Evolutionary conservation across 1,140 invertebrate genomes (phyloP).

Genomic region (Tetragnatha versicolor): DNA sequence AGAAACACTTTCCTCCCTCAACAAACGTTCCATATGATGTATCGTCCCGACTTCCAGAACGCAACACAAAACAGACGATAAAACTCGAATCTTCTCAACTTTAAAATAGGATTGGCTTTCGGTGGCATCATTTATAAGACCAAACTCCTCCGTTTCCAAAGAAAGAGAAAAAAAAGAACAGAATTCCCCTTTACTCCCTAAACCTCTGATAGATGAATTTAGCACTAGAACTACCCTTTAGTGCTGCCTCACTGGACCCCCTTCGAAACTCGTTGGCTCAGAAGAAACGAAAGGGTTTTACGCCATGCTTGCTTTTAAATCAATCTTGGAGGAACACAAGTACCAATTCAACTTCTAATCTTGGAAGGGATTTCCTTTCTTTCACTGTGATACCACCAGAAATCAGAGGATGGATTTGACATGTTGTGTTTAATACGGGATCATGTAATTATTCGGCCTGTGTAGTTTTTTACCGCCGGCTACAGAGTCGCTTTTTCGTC

Average conservation of each 20-base stretch:
- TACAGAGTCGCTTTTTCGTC: too few relatives aligned
- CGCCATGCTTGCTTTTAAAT: constrained; percentile 34
- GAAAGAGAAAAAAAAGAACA: constrained; percentile 7
- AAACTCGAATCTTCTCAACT: neutral
- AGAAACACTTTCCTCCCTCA: neutral
- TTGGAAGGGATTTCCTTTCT: constrained; percentile 11
- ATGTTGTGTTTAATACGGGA: constrained; percentile 33
- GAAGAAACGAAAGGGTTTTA: constrained; percentile 17
- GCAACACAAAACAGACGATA: too few relatives aligned
- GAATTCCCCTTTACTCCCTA: neutral
- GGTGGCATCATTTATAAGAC: constrained; percentile 29
- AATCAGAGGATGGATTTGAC: constrained; percentile 13
- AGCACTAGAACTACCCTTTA: neutral
- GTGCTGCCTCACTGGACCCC: neutral
- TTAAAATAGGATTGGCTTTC: constrained; percentile 8
- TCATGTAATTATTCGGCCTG: constrained; percentile 19
- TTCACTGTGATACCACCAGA: neutral
- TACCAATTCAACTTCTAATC: constrained; percentile 44
- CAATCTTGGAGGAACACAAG: constrained; percentile 26
- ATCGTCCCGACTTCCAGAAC: neutral
- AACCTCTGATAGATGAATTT: constrained; percentile 31
- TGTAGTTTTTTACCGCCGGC: constrained; percentile 2
- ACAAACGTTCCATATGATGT: neutral
- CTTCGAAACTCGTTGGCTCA: constrained; percentile 17
- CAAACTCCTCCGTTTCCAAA: neutral